Conservation (phyloP, 2,888 invertebrate genomes). For the Theodoxus fluviatilis region DNA sequence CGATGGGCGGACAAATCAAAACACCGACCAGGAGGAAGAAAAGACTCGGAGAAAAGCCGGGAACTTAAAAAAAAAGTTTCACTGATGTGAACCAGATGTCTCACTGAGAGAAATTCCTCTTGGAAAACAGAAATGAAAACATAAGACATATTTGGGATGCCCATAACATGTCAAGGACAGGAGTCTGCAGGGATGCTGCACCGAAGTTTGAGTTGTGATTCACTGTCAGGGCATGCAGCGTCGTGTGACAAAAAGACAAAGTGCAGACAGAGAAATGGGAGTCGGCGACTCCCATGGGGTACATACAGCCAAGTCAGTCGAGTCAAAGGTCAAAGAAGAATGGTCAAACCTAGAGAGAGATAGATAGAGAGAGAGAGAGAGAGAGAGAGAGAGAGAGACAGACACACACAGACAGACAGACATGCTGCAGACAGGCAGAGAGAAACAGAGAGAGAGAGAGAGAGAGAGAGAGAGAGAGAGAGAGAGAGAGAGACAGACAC, state of each 20-base stretch:
- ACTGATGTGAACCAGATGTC: too few relatives aligned
- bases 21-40: too few relatives aligned
- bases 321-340: background rate
- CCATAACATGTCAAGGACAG: too few relatives aligned
- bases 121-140: too few relatives aligned
- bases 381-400: conserved; percentile 21
- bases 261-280: conserved; percentile 1
- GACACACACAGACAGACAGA: conserved; percentile 9
- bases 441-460: conserved; percentile 15
- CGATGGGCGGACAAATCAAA: too few relatives aligned
- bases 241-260: conserved; percentile 22
- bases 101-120: too few relatives aligned
- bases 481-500: background rate
- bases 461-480: conserved; percentile 14
- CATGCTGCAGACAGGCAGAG: background rate
- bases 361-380: conserved; percentile 15
- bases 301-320: background rate
- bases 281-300: background rate
- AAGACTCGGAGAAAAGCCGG: too few relatives aligned
- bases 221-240: conserved; percentile 2
- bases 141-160: too few relatives aligned
- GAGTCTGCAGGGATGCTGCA: too few relatives aligned
- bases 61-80: too few relatives aligned
- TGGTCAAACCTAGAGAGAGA: background rate
- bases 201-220: too few relatives aligned